These are phyloP conservation scores for Leptopilina drosophilae DNA, from an alignment of 2,888 invertebrate species.

Conservation along the genomic window DNA sequence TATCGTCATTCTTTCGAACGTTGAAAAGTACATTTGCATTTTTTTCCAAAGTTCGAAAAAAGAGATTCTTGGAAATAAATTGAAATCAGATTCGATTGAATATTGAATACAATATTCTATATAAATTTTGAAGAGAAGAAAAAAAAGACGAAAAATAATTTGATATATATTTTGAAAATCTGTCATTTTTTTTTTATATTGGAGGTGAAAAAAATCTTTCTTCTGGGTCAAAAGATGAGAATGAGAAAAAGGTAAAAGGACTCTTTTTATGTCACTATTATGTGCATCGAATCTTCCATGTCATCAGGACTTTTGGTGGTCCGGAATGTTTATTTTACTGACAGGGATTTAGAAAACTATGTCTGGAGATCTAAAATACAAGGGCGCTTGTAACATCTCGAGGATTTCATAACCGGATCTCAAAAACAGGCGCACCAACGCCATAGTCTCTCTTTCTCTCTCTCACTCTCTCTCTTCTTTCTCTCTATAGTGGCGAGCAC, in stretches of 20 bases:
- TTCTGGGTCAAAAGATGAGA: conserved; percentile 24
- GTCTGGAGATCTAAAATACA: conserved; percentile 34
- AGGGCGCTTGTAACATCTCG: conserved; percentile 33
- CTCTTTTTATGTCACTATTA: conserved; percentile 19
- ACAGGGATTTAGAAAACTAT: conserved; percentile 38
- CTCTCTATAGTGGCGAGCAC: conserved; percentile 6
- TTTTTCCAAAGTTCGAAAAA: no score
- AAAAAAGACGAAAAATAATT: no score
- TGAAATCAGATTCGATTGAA: no score
- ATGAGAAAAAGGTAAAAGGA: conserved; percentile 10
- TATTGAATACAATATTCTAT: no score
- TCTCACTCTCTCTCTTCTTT: no score
- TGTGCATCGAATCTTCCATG: conserved; percentile 28
- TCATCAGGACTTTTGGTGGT: conserved; percentile 35
- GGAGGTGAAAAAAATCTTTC: neutral
- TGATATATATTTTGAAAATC: no score
- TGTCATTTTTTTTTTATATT: neutral
- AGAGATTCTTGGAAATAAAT: no score
- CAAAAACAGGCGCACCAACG: conserved; percentile 12
- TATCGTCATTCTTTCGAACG: no score
- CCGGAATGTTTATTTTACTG: conserved; percentile 30
- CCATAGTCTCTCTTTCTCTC: neutral
- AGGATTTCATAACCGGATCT: conserved; percentile 41
- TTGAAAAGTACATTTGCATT: no score
- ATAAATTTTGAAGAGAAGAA: no score